These are phyloP conservation scores for Scaptomyza parva DNA, from an alignment of 2,888 invertebrate genomes.

Conservation along the genomic window DNA sequence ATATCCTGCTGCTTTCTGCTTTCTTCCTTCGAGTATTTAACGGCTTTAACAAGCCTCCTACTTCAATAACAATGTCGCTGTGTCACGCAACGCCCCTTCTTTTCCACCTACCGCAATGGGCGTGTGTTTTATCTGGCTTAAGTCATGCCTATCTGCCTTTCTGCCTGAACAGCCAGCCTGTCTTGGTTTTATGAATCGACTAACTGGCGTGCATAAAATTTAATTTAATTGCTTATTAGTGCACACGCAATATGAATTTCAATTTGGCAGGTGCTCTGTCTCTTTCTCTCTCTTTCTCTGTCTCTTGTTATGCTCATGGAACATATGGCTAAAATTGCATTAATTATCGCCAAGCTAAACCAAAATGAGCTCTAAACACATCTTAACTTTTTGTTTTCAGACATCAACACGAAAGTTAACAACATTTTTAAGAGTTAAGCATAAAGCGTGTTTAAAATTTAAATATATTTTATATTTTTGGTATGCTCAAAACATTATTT, in stretches of 20 bases:
- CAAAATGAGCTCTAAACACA: conserved; percentile 32
- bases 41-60: conserved; percentile 38
- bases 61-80: conserved; percentile 11
- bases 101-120: neutral
- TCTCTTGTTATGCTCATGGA: conserved; percentile 1
- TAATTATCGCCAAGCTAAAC: conserved; percentile 36
- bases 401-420: neutral
- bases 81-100: conserved; percentile 10
- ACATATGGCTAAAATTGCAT: conserved; percentile 48
- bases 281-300: neutral
- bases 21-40: conserved; percentile 39
- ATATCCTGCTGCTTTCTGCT: conserved; percentile 9
- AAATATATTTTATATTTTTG: neutral
- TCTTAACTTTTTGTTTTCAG: conserved; percentile 20
- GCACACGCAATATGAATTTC: conserved; percentile 68
- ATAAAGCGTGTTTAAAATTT: neutral
- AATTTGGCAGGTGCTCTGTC: conserved; percentile 36
- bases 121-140: conserved; percentile 8
- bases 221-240: conserved; percentile 65
- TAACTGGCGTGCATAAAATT: conserved; percentile 41
- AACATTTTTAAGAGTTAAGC: neutral
- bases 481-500: neutral
- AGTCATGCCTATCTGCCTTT: conserved; percentile 32
- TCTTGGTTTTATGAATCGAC: conserved; percentile 22
- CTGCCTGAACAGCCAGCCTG: too few relatives aligned